Evolutionary conservation across 2,797 vertebrate species (phyloP).

Genomic region (Chloroceryle inda): DNA sequence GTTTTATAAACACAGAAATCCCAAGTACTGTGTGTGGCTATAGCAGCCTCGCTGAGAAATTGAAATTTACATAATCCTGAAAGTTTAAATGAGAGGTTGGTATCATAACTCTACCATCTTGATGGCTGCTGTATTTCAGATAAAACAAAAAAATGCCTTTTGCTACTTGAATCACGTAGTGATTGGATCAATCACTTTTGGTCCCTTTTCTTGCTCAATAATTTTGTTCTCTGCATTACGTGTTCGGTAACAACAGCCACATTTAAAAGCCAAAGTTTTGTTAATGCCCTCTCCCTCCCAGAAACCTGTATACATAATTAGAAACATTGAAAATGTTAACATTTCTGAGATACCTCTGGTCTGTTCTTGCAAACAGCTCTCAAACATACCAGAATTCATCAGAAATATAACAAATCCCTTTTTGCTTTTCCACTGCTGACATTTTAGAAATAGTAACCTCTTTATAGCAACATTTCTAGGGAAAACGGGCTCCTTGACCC

Average conservation of each 20-base stretch:
- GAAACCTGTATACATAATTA: not conserved
- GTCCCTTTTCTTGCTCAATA: not conserved
- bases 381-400: slow-evolving; percentile 4
- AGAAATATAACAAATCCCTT: not conserved
- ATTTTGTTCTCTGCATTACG: not conserved
- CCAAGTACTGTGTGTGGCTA: not conserved
- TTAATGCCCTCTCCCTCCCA: not conserved
- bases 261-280: not conserved
- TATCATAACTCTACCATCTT: not conserved
- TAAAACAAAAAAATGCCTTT: not conserved
- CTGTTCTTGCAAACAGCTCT: not conserved
- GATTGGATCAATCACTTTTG: not conserved
- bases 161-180: not conserved
- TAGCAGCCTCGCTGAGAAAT: not conserved
- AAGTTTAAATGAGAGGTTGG: not conserved
- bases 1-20: slow-evolving; percentile 17
- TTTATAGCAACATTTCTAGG: not conserved
- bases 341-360: not conserved
- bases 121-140: not conserved
- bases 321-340: slow-evolving; percentile 22
- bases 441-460: slow-evolving; percentile 47
- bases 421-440: not conserved
- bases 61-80: slow-evolving; percentile 5
- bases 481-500: not conserved
- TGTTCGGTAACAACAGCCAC: not conserved